These are phyloP conservation scores for Himantopus leucocephalus DNA, from an alignment of 2,113 vertebrate genomes.

Conservation along the genomic window DNA sequence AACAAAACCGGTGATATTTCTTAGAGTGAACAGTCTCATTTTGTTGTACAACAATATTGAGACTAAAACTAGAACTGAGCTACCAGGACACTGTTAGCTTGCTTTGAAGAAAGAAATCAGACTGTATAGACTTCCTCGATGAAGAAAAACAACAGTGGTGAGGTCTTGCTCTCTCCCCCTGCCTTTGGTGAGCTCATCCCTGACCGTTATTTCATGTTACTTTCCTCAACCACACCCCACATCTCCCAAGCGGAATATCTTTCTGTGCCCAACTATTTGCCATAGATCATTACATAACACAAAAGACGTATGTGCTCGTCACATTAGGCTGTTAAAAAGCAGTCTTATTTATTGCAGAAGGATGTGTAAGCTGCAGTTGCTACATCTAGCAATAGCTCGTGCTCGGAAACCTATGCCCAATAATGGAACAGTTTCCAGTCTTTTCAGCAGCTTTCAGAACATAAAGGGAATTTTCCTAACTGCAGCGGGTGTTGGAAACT, in stretches of 20 bases:
- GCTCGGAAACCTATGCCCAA: neutral
- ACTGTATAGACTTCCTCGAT: neutral
- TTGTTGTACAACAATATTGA: neutral
- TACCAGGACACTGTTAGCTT: neutral
- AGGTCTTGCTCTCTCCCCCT: neutral
- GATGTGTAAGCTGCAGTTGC: neutral
- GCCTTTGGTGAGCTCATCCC: neutral
- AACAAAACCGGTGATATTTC: conserved; percentile 23
- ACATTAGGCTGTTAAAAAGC: neutral
- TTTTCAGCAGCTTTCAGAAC: neutral
- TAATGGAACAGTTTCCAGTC: neutral
- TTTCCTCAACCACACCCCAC: neutral
- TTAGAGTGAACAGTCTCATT: neutral
- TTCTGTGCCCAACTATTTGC: neutral
- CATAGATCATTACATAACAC: neutral
- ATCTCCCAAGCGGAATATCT: neutral
- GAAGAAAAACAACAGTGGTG: neutral
- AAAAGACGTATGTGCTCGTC: fast-evolving
- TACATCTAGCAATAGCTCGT: neutral
- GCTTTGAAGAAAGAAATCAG: neutral
- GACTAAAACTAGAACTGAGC: neutral
- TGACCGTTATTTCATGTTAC: neutral
- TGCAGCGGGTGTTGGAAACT: neutral
- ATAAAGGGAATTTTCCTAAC: neutral
- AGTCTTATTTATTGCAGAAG: neutral